phyloP scores from a whole-genome alignment of 64 coral and sea anemone species.

The Montipora capricornis region DNA sequence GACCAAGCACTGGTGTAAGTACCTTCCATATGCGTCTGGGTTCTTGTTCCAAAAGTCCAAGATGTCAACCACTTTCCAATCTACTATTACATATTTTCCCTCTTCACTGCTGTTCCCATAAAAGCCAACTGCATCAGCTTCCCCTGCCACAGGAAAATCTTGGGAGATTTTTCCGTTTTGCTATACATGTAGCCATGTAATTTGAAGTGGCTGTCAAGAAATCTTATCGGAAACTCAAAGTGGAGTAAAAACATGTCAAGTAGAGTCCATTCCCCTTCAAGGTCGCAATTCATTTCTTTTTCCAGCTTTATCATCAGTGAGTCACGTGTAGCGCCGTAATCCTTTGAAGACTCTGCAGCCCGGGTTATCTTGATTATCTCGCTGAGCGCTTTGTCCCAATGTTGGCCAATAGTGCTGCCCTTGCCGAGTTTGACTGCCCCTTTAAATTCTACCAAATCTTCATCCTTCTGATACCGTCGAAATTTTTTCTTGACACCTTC shows the following conservation, averaged over 20 bases:
- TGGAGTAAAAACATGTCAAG: rapidly evolving
- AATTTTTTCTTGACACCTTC: no score
- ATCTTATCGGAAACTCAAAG: background rate
- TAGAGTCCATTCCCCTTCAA: no score
- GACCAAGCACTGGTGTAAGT: conserved; percentile 57
- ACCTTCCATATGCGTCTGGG: background rate
- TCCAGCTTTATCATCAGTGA: no score
- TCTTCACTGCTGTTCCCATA: background rate
- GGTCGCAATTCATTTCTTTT: no score
- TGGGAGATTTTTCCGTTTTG: background rate
- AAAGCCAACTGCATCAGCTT: conserved; percentile 37
- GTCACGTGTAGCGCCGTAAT: no score
- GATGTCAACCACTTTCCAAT: conserved; percentile 34
- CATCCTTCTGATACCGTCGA: no score
- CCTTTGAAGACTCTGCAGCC: no score
- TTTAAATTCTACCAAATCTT: no score
- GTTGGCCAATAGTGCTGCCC: no score
- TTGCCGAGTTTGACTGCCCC: no score
- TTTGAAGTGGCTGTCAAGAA: background rate
- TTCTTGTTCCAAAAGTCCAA: conserved; percentile 27
- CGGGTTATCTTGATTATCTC: no score
- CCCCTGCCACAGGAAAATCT: conserved; percentile 51
- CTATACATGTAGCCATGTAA: conserved; percentile 45
- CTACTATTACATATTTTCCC: conserved; percentile 36
- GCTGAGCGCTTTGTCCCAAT: no score